A percentile compares a stretch with the other conserved stretches of the same genome.
phyloP scores from a whole-genome alignment of 1,140 invertebrate genomes.

The Rhyzopertha dominica region DNA sequence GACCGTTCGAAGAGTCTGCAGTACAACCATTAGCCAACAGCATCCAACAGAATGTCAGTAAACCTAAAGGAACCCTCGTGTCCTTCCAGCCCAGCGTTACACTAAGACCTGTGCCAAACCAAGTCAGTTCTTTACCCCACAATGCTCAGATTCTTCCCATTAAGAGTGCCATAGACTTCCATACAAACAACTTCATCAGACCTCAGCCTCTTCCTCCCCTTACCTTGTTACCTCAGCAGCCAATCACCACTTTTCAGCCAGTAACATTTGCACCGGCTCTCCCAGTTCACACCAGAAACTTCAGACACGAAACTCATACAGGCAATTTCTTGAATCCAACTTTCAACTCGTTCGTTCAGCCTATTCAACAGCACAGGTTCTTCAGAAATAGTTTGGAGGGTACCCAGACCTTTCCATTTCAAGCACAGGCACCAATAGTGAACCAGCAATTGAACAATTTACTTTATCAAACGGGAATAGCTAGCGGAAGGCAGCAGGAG shows the following conservation, averaged over 20 bases:
- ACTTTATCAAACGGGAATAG: slow-evolving; percentile 58
- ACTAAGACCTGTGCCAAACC: slow-evolving; percentile 37
- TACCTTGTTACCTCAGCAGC: too few relatives aligned
- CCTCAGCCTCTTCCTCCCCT: too few relatives aligned
- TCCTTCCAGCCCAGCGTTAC: slow-evolving; percentile 50
- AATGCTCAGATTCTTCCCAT: slow-evolving; percentile 38
- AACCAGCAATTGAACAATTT: slow-evolving; percentile 61
- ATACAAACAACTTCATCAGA: slow-evolving; percentile 6
- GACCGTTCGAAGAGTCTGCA: slow-evolving; percentile 35
- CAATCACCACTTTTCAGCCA: neutral
- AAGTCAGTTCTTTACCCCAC: slow-evolving; percentile 29
- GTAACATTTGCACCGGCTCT: neutral
- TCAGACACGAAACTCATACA: slow-evolving; percentile 47
- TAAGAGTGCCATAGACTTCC: slow-evolving; percentile 36
- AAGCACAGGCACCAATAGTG: slow-evolving; percentile 41
- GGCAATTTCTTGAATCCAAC: slow-evolving; percentile 42
- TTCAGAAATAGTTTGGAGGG: slow-evolving; percentile 15
- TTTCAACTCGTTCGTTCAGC: slow-evolving; percentile 17
- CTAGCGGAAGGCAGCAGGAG: slow-evolving; percentile 55
- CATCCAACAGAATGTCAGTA: slow-evolving; percentile 9
- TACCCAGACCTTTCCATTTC: slow-evolving; percentile 7
- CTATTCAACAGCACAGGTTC: slow-evolving; percentile 11
- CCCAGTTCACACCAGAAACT: slow-evolving; percentile 17
- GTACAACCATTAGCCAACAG: slow-evolving; percentile 8
- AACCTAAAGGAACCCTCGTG: slow-evolving; percentile 27